Conservation (phyloP, 2,888 invertebrate species). For the Saturnia pavonia region DNA sequence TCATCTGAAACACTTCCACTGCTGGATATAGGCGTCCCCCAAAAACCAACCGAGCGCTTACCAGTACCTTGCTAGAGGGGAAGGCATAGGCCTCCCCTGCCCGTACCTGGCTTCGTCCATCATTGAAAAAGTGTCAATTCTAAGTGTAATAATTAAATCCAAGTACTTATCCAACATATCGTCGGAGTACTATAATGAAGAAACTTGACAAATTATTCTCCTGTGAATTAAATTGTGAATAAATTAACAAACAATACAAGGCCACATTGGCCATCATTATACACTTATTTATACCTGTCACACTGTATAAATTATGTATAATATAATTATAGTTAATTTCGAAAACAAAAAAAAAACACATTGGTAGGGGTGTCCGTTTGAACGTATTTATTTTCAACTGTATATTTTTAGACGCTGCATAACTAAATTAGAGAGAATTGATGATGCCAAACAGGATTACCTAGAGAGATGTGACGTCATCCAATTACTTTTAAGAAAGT, state of each 20-base stretch:
- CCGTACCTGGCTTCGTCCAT: no score
- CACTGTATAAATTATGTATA: neutral
- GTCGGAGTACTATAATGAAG: neutral
- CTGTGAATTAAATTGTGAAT: neutral
- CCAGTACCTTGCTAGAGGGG: no score
- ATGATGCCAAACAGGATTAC: slow-evolving; percentile 6
- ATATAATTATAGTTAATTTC: neutral
- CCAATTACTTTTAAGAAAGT: neutral
- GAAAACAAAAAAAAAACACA: neutral
- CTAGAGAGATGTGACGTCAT: neutral
- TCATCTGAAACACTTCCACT: no score
- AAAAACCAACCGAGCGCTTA: no score
- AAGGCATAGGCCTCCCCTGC: no score
- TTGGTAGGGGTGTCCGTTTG: neutral
- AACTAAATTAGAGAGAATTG: slow-evolving; percentile 14
- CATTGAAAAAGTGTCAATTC: no score
- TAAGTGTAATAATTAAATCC: neutral
- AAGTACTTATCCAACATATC: neutral
- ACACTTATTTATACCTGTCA: neutral
- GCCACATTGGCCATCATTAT: neutral
- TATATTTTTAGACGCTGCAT: slow-evolving; percentile 13
- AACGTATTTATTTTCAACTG: slow-evolving; percentile 3
- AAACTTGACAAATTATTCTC: neutral
- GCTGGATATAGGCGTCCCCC: no score
- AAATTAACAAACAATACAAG: slow-evolving; percentile 4